Base-by-base conservation (phyloP, 2,113 vertebrate genomes). In the Oreochromis aureus region DNA sequence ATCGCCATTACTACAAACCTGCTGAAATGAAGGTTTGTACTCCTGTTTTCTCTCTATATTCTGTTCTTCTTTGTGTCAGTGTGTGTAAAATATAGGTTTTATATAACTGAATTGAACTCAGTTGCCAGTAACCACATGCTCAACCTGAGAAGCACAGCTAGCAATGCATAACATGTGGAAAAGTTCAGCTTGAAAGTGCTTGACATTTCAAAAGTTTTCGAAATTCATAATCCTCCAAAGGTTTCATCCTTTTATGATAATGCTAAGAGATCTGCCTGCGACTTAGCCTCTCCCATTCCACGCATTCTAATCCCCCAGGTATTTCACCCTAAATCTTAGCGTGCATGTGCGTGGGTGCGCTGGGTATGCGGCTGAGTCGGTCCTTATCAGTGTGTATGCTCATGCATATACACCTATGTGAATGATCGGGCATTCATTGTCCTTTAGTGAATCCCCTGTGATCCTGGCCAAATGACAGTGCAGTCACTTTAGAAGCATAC, bases 1-100 rank as follows among this genome's bases (percentile, higher is more conserved):
- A 97, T 0, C 97, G 98, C 2, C 96, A 97, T 48, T 97, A 98
- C 81, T 99, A 99, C 88, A 98, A 98, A 91, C 98, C 98, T n/a
- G 98, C 99, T 6, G 99, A 99, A 91, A 99, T 99, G 94, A 99
- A 99, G 98, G 98, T 99, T 93, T 30, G 94, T 73, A n/a, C 22
- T 59, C 3, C 6, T 15, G 5, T 73, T 54, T 32, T 55, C 15
- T 0, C 46, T 16, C 6, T 82, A 3, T 3, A 2, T 66, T 39
- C 19, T 22, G 19, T 13, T 66, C 61, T 54, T 63, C 11, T 80
- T 30, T 59, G 39, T 41, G 39, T 41, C 10, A 10, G 59, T n/a
- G 18, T 3, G 18, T 66, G 61, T 66, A 39, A 39, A n/a, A 66
- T 12, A n/a, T 39, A 0, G 19, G 6, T 39, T 66, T 39, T 3